Base-by-base conservation (phyloP, 2,797 vertebrate species). In the Pseudomugil gertrudae region DNA sequence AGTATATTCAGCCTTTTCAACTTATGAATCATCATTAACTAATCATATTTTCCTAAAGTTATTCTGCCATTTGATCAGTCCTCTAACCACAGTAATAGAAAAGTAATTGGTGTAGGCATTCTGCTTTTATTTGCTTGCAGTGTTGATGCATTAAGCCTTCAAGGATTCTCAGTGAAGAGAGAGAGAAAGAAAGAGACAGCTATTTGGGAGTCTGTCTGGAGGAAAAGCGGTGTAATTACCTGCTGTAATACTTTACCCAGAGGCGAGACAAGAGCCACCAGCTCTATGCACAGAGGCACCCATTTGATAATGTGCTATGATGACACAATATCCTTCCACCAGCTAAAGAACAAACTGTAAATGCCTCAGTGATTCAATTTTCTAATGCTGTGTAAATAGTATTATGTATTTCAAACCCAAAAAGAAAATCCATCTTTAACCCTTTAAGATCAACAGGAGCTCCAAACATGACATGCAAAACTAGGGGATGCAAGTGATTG, bases 151-250 rank as follows among this genome's bases (percentile, higher is more conserved):
- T 90, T 89, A 79, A 78, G 76, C 73, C 78, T 88, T 84, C 63
- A 79, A 75, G 69, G 66, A 84, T 72, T 76, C 69, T 58, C 23
- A 43, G 76, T 78, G 74, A 80, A 63, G 53, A 79, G 66, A 54
- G 62, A 71, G 58, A 71, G 69, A 38, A 1, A 40, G 38, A n/a
- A 45, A 45, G 8, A 35, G 43, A 32, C 65, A 76, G 69, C 81
- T 78, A 77, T 90, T 90, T 83, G 79, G 74, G 76, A 90, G 82
- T 85, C 78, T 89, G 86, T 85, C 71, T 83, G 74, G 74, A 79
- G 68, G 80, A 86, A 32, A 84, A 81, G 83, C 85, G 64, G 80
- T 83, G 84, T 93, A 91, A 92, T 93, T 91, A 90, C 84, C 87
- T 87, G 84, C 85, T 87, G 69, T 90, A 92, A 92, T 86, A 76